Evolutionary conservation across 2,797 vertebrate species (phyloP).

Genomic region (Rhinogobio ventralis): DNA sequence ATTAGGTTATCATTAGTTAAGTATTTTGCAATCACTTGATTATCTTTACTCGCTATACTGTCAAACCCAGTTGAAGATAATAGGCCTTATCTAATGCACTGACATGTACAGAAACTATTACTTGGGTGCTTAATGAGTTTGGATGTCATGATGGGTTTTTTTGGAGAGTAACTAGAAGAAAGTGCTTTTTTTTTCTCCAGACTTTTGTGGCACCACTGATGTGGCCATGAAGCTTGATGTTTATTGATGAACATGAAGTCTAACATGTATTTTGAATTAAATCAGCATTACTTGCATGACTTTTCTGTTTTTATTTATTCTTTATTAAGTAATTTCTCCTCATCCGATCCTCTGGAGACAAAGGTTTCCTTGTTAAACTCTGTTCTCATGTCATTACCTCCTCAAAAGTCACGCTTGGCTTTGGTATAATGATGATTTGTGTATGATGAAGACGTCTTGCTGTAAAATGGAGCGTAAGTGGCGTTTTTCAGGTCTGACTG

Average conservation of each 20-base stretch:
- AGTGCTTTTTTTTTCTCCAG: background rate
- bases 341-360: background rate
- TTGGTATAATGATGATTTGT: background rate
- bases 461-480: background rate
- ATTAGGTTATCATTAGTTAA: background rate
- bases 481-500: background rate
- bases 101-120: background rate
- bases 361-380: background rate
- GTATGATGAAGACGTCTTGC: background rate
- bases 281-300: no score
- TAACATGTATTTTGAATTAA: background rate
- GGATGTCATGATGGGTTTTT: background rate
- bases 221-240: background rate
- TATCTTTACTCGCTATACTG: background rate
- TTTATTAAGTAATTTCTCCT: background rate
- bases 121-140: background rate
- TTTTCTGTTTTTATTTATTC: no score
- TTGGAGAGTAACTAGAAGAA: background rate
- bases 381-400: background rate
- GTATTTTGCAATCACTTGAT: background rate
- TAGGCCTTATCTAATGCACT: background rate
- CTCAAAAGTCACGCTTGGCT: background rate
- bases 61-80: background rate
- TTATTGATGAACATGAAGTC: background rate
- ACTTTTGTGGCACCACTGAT: background rate